phyloP scores from a whole-genome alignment of 2,888 invertebrate genomes.

The Dicyrtoma fusca region DNA sequence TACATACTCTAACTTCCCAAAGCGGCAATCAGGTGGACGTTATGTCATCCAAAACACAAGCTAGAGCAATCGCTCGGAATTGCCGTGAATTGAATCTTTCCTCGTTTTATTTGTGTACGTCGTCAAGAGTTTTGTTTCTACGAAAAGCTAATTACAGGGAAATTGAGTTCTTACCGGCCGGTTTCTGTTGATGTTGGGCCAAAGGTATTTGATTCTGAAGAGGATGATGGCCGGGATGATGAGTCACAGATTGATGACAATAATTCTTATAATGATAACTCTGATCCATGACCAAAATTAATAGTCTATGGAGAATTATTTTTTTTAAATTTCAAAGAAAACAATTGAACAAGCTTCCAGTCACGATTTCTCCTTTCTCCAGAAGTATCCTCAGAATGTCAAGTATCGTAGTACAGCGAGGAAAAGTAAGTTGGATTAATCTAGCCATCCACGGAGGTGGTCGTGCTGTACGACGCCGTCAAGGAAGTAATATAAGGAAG shows the following conservation, averaged over 20 bases:
- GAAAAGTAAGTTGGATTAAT: slow-evolving; percentile 6
- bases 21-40: too few species aligned
- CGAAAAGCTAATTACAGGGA: too few species aligned
- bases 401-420: background rate
- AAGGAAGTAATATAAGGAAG: slow-evolving; percentile 23
- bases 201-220: slow-evolving; percentile 39
- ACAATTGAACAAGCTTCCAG: too few species aligned
- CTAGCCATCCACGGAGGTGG: background rate
- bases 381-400: background rate
- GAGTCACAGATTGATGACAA: slow-evolving; percentile 48
- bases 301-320: too few species aligned
- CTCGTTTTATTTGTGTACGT: too few species aligned
- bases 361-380: background rate
- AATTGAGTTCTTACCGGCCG: slow-evolving; percentile 6
- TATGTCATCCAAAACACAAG: too few species aligned
- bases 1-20: too few species aligned
- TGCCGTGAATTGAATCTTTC: too few species aligned
- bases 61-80: too few species aligned
- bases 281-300: slow-evolving; percentile 48
- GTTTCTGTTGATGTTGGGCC: slow-evolving; percentile 26
- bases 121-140: too few species aligned
- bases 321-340: too few species aligned
- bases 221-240: slow-evolving; percentile 42
- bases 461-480: slow-evolving; percentile 2
- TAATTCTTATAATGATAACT: slow-evolving; percentile 53